Conservation (phyloP, 2,888 invertebrate genomes). For the Autographa pulchrina region DNA sequence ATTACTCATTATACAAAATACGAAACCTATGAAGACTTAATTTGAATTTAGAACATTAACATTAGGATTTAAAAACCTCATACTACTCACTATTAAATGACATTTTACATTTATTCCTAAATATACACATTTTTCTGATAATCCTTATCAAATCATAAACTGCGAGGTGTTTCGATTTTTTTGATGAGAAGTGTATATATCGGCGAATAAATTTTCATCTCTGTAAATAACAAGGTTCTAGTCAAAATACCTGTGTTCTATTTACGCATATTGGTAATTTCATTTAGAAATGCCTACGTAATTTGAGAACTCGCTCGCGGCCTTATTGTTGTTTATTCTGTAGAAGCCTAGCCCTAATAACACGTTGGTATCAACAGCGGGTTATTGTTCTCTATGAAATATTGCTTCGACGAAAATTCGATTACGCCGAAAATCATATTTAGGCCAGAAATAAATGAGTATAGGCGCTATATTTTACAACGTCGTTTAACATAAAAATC, state of each 20-base stretch:
- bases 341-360: not conserved
- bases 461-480: conserved; percentile 25
- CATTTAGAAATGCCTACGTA: not conserved
- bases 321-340: not conserved
- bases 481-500: conserved; percentile 18
- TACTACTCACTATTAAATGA: no score
- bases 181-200: no score
- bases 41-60: no score
- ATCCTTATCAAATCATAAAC: no score
- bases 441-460: conserved; percentile 31
- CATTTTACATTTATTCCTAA: no score
- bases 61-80: no score
- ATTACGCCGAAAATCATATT: conserved; percentile 51
- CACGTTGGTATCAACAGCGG: not conserved
- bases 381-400: conserved; percentile 25
- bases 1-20: no score
- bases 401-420: conserved; percentile 36
- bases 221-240: not conserved
- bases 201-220: not conserved
- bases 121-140: no score
- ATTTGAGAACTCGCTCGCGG: not conserved
- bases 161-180: no score
- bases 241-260: not conserved
- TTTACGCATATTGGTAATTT: not conserved
- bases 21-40: no score